A percentile compares a stretch with the other conserved stretches of the same genome.
phyloP scores from a whole-genome alignment of 2,797 vertebrate genomes.

The Brachyalestes nurse region DNA sequence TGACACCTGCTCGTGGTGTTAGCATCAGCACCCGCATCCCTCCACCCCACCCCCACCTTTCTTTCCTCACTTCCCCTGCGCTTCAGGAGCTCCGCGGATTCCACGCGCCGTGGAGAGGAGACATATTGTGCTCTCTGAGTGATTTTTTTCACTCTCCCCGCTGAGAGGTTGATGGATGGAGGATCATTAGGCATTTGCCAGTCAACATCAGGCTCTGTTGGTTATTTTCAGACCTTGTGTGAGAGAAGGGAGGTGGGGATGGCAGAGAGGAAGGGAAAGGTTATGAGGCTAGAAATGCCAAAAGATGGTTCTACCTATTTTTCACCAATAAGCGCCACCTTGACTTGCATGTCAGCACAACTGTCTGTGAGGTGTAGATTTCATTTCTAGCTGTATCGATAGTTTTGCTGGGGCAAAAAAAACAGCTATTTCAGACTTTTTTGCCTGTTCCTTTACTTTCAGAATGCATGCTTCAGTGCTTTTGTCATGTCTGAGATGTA shows the following conservation, averaged over 20 bases:
- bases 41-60: constrained; percentile 63
- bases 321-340: background rate
- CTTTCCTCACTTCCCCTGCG: constrained; percentile 70
- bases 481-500: too few species aligned
- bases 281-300: constrained; percentile 14
- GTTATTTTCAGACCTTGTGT: constrained; percentile 80
- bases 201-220: constrained; percentile 75
- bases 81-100: constrained; percentile 60
- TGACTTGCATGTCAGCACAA: background rate
- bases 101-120: constrained; percentile 55
- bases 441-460: background rate
- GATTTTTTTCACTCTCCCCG: constrained; percentile 77
- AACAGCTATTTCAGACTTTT: background rate
- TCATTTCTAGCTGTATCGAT: background rate
- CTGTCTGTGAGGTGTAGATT: background rate
- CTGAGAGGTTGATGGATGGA: constrained; percentile 77
- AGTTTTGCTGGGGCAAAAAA: background rate
- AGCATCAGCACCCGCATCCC: constrained; percentile 40
- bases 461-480: too few species aligned
- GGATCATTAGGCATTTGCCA: constrained; percentile 81
- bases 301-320: background rate
- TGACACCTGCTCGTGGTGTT: background rate
- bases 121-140: constrained; percentile 62
- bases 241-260: constrained; percentile 66
- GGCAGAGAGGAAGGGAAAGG: constrained; percentile 26